A percentile compares a stretch with the other conserved stretches of the same genome.
phyloP scores from a whole-genome alignment of 2,113 vertebrate genomes.

The Siniperca knerii region DNA sequence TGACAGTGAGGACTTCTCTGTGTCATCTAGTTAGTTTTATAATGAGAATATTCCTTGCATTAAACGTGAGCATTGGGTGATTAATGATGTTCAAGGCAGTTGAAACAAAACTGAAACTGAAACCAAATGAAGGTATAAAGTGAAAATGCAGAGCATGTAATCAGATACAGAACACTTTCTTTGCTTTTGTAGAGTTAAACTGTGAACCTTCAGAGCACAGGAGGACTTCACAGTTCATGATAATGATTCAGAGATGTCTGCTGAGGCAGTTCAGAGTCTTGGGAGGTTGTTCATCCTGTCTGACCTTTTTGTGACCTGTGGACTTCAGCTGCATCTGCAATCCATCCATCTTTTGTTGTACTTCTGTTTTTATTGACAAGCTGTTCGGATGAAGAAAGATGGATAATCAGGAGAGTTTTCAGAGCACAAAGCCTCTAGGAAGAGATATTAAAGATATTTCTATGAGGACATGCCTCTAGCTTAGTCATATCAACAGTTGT shows the following conservation, averaged over 20 bases:
- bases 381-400: neutral
- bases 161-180: neutral
- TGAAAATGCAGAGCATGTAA: neutral
- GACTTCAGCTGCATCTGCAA: conserved; percentile 10
- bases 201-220: neutral
- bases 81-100: neutral
- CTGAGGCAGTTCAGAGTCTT: neutral
- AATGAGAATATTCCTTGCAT: neutral
- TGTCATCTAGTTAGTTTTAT: neutral
- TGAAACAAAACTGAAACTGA: neutral
- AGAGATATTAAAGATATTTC: neutral
- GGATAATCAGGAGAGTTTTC: neutral
- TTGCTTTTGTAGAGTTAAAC: neutral
- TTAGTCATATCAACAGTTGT: neutral
- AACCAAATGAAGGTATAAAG: conserved; percentile 3
- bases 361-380: neutral
- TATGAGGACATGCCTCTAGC: neutral
- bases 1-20: neutral
- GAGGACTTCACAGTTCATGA: conserved; percentile 17
- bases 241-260: conserved; percentile 22
- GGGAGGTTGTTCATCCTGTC: neutral
- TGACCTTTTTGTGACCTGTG: conserved; percentile 7
- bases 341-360: neutral
- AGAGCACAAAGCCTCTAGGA: neutral
- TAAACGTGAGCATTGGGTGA: neutral